These are phyloP conservation scores for Spodoptera exigua DNA, from an alignment of 2,888 invertebrate genomes.

Conservation along the genomic window DNA sequence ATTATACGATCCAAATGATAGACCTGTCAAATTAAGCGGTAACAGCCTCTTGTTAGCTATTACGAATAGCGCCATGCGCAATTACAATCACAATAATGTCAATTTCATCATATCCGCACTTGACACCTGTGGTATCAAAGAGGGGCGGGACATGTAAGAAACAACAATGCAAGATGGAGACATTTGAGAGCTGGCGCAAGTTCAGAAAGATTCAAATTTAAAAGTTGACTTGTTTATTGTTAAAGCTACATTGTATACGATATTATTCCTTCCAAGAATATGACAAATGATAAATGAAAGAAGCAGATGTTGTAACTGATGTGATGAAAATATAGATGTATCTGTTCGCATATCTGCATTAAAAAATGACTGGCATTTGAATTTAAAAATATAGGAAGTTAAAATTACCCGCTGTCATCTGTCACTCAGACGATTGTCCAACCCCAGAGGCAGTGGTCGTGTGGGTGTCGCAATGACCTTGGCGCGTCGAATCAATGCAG, in stretches of 20 bases:
- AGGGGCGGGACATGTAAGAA: conserved; percentile 70
- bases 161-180: conserved; percentile 68
- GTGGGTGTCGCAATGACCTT: conserved; percentile 75
- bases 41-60: conserved; percentile 24
- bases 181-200: conserved; percentile 61
- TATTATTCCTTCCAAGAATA: too few species aligned
- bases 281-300: too few species aligned
- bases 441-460: conserved; percentile 50
- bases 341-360: too few species aligned
- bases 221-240: neutral
- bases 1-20: conserved; percentile 29
- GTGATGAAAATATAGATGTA: too few species aligned
- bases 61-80: conserved; percentile 13
- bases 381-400: conserved; percentile 21
- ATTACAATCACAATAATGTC: conserved; percentile 43
- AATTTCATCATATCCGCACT: conserved; percentile 67
- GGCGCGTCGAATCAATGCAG: conserved; percentile 66
- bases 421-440: conserved; percentile 47
- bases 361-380: too few species aligned
- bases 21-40: conserved; percentile 46
- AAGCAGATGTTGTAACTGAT: too few species aligned
- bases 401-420: conserved; percentile 51
- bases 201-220: conserved; percentile 2
- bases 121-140: conserved; percentile 62
- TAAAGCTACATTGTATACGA: too few species aligned